Evolutionary conservation across 2,797 vertebrate species (phyloP).

Genomic region (Epinephelus coioides): DNA sequence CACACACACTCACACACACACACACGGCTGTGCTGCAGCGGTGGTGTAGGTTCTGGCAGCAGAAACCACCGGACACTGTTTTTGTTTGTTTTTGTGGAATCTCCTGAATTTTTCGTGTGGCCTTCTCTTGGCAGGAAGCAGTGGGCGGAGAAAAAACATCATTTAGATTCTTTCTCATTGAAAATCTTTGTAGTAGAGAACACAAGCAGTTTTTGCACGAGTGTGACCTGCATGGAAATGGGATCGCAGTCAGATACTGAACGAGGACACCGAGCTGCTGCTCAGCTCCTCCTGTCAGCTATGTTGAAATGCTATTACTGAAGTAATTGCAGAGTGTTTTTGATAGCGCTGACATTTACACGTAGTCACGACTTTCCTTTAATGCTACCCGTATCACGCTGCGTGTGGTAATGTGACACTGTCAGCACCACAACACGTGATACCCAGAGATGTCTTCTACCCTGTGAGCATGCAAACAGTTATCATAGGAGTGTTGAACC

Average conservation of each 20-base stretch:
- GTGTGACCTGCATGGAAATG: constrained; percentile 48
- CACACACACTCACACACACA: constrained; percentile 16
- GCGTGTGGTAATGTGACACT: constrained; percentile 15
- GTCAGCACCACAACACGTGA: constrained; percentile 1
- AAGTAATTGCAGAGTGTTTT: constrained; percentile 38
- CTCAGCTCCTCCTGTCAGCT: constrained; percentile 39
- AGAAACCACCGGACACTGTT: constrained; percentile 56
- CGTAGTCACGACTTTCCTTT: constrained; percentile 32
- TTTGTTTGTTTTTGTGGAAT: constrained; percentile 53
- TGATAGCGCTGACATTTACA: constrained; percentile 57
- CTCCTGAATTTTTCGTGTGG: constrained; percentile 41
- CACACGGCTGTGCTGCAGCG: constrained; percentile 32
- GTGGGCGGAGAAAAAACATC: constrained; percentile 53
- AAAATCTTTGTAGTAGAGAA: constrained; percentile 53
- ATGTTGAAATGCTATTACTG: constrained; percentile 32
- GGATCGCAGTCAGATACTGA: constrained; percentile 44
- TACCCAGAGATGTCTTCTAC: background rate
- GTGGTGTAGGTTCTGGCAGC: constrained; percentile 55
- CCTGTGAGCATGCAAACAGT: constrained; percentile 3
- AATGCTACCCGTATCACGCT: constrained; percentile 8
- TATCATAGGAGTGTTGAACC: constrained; percentile 4
- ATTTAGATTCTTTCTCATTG: constrained; percentile 58
- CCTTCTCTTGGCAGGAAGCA: constrained; percentile 55
- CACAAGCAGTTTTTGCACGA: constrained; percentile 33
- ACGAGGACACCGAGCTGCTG: constrained; percentile 29